Conservation (phyloP, 2,797 vertebrate genomes). For the Hippopotamyrus pictus region DNA sequence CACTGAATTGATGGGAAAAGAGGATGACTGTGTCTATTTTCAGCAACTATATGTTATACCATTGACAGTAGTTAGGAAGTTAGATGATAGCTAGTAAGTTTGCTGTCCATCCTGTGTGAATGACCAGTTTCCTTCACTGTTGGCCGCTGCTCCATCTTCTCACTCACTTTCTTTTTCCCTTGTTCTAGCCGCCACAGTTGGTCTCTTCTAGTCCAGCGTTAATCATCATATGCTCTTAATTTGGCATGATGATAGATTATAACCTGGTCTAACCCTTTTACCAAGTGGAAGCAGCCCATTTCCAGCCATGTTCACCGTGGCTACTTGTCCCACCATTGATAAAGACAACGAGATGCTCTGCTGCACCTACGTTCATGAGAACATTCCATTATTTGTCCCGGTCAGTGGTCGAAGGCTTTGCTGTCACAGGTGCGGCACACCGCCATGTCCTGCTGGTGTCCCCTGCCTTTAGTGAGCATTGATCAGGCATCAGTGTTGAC, state of each 20-base stretch:
- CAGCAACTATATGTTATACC: no score
- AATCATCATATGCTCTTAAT: background rate
- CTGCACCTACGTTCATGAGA: background rate
- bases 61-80: no score
- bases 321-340: background rate
- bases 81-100: no score
- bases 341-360: background rate
- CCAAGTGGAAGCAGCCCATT: background rate
- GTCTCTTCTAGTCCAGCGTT: background rate
- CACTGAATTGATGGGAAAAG: background rate
- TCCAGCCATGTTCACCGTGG: background rate
- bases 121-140: no score
- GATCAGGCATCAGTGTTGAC: background rate
- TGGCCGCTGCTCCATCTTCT: no score
- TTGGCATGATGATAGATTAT: background rate
- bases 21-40: background rate
- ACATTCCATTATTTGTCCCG: background rate
- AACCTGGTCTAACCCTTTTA: background rate
- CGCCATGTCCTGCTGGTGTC: background rate
- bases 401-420: background rate
- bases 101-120: no score
- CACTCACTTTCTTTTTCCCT: no score
- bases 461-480: background rate
- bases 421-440: background rate
- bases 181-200: no score